phyloP scores from a whole-genome alignment of 2,113 vertebrate genomes.

The Seriola rivoliana region DNA sequence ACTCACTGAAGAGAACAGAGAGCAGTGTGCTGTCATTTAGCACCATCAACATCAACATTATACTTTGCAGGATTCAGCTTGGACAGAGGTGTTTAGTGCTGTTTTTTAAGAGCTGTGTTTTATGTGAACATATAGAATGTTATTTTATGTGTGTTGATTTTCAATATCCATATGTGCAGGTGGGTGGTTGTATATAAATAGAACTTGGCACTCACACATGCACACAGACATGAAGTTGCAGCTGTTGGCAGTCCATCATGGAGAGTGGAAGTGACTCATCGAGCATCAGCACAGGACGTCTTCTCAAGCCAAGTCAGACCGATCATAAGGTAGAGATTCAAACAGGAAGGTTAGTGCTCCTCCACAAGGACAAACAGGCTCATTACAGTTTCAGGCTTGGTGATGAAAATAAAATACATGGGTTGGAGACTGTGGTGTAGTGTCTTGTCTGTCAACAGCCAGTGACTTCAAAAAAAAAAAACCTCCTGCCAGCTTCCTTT shows the following conservation, averaged over 20 bases:
- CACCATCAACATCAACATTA: background rate
- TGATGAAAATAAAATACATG: background rate
- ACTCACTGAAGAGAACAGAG: background rate
- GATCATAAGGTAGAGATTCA: no score
- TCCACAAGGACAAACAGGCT: conserved; percentile 37
- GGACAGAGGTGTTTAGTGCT: background rate
- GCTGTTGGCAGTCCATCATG: conserved; percentile 80
- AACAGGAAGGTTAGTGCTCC: conserved; percentile 12
- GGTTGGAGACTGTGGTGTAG: background rate
- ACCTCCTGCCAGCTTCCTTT: background rate
- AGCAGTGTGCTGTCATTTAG: background rate
- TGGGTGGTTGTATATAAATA: conserved; percentile 51
- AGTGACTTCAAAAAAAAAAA: background rate
- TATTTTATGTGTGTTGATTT: conserved; percentile 38
- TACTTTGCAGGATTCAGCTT: background rate
- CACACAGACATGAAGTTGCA: conserved; percentile 52
- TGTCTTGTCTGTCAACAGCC: background rate
- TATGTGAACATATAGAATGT: conserved; percentile 8
- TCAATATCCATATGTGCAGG: conserved; percentile 36
- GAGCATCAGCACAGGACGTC: conserved; percentile 49
- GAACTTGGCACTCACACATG: conserved; percentile 21
- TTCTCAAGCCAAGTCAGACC: conserved; percentile 1
- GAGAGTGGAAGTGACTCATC: conserved; percentile 60
- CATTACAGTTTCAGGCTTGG: background rate
- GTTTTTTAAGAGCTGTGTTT: conserved; percentile 3